Evolutionary conservation across 2,113 vertebrate genomes (phyloP).

Genomic region (Nothocercus julius): DNA sequence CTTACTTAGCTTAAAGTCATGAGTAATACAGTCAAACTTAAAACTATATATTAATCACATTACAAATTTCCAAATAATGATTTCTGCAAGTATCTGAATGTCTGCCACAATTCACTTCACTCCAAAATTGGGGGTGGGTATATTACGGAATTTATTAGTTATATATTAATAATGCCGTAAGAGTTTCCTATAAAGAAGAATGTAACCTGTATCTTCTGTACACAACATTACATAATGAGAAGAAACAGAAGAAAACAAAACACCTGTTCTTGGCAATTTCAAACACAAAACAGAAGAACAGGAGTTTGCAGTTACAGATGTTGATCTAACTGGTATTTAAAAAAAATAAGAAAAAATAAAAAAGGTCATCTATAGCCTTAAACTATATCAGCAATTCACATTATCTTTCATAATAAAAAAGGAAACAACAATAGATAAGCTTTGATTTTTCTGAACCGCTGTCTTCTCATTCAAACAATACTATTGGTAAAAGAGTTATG

Average conservation of each 20-base stretch:
- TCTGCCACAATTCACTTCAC: background rate
- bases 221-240: background rate
- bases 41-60: background rate
- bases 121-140: background rate
- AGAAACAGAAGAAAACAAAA: background rate
- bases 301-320: background rate
- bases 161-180: background rate
- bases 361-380: background rate
- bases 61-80: background rate
- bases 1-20: background rate
- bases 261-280: background rate
- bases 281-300: background rate
- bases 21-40: background rate
- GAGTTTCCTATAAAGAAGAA: background rate
- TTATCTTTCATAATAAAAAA: background rate
- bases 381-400: slow-evolving; percentile 1
- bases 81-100: background rate
- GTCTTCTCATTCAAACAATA: background rate
- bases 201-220: background rate
- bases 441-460: background rate
- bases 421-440: background rate
- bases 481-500: rapidly evolving
- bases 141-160: background rate
- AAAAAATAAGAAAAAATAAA: background rate
- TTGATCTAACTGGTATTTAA: background rate